A percentile compares a stretch with the other conserved stretches of the same genome.
phyloP scores from a whole-genome alignment of 2,797 vertebrate species.

The Sebastes umbrosus region DNA sequence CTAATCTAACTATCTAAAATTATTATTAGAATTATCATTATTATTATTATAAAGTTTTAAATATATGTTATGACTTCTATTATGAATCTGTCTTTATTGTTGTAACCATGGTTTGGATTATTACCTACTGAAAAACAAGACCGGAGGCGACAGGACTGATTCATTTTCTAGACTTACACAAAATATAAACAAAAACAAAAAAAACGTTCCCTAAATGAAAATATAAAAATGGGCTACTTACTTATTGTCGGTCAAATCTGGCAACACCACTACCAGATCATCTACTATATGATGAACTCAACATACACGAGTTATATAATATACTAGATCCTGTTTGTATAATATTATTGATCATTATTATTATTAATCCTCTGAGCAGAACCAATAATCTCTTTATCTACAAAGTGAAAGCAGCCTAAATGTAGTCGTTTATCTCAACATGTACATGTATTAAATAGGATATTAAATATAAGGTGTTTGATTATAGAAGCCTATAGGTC shows the following conservation, averaged over 20 bases:
- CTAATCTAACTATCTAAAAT: not conserved
- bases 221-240: not conserved
- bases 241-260: not conserved
- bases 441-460: accelerated
- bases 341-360: not conserved
- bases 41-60: not conserved
- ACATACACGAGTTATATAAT: not conserved
- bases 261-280: not conserved
- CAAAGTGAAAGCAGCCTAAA: not conserved
- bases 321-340: not conserved
- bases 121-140: not conserved
- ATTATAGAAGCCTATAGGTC: not conserved
- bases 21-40: too few relatives aligned
- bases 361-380: not conserved
- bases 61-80: not conserved
- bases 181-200: not conserved
- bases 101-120: not conserved
- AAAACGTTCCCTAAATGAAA: not conserved
- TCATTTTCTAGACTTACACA: not conserved
- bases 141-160: not conserved
- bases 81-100: not conserved
- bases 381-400: not conserved
- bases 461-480: not conserved
- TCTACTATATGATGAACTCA: not conserved
- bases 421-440: not conserved